Conservation (phyloP, 2,888 invertebrate genomes). For the Strigamia crassipes region DNA sequence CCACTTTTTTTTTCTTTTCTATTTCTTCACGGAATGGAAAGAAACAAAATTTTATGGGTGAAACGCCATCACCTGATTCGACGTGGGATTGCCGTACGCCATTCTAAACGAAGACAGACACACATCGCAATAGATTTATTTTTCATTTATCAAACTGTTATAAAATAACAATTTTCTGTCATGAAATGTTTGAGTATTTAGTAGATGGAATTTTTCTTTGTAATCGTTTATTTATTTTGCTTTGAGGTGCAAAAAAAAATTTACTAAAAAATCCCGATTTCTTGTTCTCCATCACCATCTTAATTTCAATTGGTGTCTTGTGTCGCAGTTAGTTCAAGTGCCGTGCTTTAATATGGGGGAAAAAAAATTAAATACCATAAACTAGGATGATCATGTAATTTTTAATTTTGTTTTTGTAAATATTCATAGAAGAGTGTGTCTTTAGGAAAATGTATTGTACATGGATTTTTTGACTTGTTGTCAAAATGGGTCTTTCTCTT, state of each 20-base stretch:
- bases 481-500: constrained; percentile 36
- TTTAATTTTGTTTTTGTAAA: constrained; percentile 1
- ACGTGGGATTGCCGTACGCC: constrained; percentile 35
- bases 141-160: neutral
- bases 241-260: neutral
- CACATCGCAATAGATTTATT: constrained; percentile 24
- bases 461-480: constrained; percentile 29
- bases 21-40: constrained; percentile 26
- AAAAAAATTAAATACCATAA: constrained; percentile 1
- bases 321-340: constrained; percentile 35
- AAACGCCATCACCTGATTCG: constrained; percentile 40
- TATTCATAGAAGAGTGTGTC: constrained; percentile 14
- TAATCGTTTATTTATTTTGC: neutral
- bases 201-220: neutral
- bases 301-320: constrained; percentile 33
- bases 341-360: constrained; percentile 32
- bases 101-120: constrained; percentile 28
- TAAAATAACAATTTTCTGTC: neutral
- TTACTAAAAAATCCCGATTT: neutral
- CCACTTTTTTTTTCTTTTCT: constrained; percentile 14
- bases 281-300: neutral
- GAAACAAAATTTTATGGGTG: constrained; percentile 33
- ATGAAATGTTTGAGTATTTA: neutral
- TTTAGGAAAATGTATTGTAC: constrained; percentile 36
- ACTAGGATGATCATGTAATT: neutral